phyloP scores from a whole-genome alignment of 1,140 invertebrate genomes.

The Globodera ellingtonae region DNA sequence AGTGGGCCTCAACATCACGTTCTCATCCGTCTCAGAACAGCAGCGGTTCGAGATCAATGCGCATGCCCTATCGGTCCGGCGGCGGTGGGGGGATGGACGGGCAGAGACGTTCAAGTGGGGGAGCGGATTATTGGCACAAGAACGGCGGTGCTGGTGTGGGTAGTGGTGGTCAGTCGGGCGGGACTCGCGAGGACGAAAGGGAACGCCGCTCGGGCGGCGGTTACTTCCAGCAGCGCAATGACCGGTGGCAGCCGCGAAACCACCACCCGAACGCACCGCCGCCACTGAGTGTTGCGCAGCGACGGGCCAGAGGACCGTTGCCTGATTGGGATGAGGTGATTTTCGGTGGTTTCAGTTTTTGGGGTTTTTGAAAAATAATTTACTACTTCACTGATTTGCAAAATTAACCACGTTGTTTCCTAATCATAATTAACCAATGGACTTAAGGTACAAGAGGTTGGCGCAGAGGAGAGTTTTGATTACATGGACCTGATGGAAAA shows the following conservation, averaged over 20 bases:
- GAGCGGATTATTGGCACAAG: slow-evolving; percentile 36
- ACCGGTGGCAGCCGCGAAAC: slow-evolving; percentile 33
- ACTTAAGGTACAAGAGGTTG: slow-evolving; percentile 42
- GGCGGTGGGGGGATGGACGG: slow-evolving; percentile 5
- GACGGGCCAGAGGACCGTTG: slow-evolving; percentile 56
- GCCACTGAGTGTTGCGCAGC: slow-evolving; percentile 42
- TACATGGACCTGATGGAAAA: slow-evolving; percentile 64
- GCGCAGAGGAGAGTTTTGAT: slow-evolving; percentile 58
- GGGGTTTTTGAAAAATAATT: not conserved
- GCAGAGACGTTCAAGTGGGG: not conserved
- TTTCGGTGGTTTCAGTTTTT: not conserved
- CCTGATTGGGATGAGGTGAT: slow-evolving; percentile 64
- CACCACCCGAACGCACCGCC: slow-evolving; percentile 41
- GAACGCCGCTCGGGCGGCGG: slow-evolving; percentile 20
- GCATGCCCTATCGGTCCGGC: slow-evolving; percentile 2
- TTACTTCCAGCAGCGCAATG: slow-evolving; percentile 29
- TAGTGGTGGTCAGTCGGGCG: slow-evolving; percentile 1
- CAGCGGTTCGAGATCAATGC: slow-evolving; percentile 5
- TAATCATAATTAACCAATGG: not conserved
- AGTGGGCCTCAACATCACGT: slow-evolving; percentile 28
- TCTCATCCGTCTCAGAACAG: not conserved
- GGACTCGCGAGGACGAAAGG: slow-evolving; percentile 23
- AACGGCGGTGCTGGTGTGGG: slow-evolving; percentile 9
- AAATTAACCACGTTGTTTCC: not conserved
- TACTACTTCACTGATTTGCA: not conserved